Evolutionary conservation across 2,888 invertebrate genomes (phyloP).

Genomic region (Tromatobia lineatoria): DNA sequence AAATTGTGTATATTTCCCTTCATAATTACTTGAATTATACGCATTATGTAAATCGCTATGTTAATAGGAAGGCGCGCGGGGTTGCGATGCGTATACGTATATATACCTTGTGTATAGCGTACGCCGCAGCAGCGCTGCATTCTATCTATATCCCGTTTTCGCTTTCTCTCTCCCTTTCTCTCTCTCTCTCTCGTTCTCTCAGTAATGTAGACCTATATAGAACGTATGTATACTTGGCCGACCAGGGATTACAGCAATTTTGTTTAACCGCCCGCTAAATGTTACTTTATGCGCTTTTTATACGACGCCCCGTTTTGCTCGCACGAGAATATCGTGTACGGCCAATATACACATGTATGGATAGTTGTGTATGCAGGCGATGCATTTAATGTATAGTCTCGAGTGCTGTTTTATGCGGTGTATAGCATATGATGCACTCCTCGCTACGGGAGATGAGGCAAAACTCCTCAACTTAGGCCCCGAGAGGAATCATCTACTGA

Average conservation of each 20-base stretch:
- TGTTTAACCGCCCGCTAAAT: constrained; percentile 82
- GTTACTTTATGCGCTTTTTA: constrained; percentile 80
- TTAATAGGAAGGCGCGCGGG: constrained; percentile 76
- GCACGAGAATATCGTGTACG: constrained; percentile 58
- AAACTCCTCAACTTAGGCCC: constrained; percentile 13
- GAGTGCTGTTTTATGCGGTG: constrained; percentile 44
- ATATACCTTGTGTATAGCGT: constrained; percentile 7
- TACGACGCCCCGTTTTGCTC: constrained; percentile 71
- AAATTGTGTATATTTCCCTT: constrained; percentile 85
- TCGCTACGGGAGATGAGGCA: constrained; percentile 1
- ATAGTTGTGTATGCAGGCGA: constrained; percentile 36
- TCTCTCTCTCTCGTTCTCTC: neutral
- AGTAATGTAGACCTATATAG: neutral
- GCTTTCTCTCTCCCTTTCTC: neutral
- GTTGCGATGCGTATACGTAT: constrained; percentile 25
- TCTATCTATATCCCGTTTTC: neutral
- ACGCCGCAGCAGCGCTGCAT: neutral
- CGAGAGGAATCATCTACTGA: constrained; percentile 60
- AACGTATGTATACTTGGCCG: constrained; percentile 65
- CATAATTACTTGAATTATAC: constrained; percentile 85
- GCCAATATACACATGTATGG: constrained; percentile 2
- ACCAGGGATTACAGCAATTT: constrained; percentile 83
- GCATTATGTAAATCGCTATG: constrained; percentile 85
- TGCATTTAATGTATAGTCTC: constrained; percentile 54
- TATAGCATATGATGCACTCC: constrained; percentile 12